phyloP scores from a whole-genome alignment of 2,797 vertebrate species.

The Mastacembelus armatus region DNA sequence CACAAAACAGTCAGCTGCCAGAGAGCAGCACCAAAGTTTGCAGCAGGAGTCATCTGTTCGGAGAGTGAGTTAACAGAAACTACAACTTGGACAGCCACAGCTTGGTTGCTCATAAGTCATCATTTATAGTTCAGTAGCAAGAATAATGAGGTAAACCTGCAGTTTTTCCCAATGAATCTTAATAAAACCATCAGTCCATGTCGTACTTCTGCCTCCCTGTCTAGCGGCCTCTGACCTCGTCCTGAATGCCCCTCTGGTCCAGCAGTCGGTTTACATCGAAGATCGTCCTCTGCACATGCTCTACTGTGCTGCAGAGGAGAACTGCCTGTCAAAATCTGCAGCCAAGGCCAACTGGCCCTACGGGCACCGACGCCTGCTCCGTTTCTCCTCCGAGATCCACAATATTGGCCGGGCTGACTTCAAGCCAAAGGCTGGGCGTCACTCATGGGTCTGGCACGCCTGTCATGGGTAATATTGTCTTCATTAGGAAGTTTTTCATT shows the following conservation, averaged over 20 bases:
- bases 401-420: slow-evolving; percentile 96
- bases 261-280: slow-evolving; percentile 96
- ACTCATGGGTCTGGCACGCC: slow-evolving; percentile 99
- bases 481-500: neutral
- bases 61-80: slow-evolving; percentile 89
- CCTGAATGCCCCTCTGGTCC: slow-evolving; percentile 90
- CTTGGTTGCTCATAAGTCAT: too few relatives aligned
- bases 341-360: slow-evolving; percentile 97
- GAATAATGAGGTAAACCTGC: too few relatives aligned
- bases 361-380: slow-evolving; percentile 94
- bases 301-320: slow-evolving; percentile 96
- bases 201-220: neutral
- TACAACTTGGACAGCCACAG: too few relatives aligned
- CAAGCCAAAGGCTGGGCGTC: slow-evolving; percentile 94
- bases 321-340: slow-evolving; percentile 93
- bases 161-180: too few relatives aligned
- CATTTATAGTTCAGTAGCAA: too few relatives aligned
- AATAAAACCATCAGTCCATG: neutral
- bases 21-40: slow-evolving; percentile 87
- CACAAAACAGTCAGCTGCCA: slow-evolving; percentile 90
- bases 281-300: slow-evolving; percentile 98
- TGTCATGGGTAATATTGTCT: slow-evolving; percentile 90
- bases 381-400: slow-evolving; percentile 98
- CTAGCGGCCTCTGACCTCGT: slow-evolving; percentile 96
- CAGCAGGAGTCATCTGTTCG: slow-evolving; percentile 96